Base-by-base conservation (phyloP, 2,888 invertebrate genomes). In the Apomyelois bistriatella region DNA sequence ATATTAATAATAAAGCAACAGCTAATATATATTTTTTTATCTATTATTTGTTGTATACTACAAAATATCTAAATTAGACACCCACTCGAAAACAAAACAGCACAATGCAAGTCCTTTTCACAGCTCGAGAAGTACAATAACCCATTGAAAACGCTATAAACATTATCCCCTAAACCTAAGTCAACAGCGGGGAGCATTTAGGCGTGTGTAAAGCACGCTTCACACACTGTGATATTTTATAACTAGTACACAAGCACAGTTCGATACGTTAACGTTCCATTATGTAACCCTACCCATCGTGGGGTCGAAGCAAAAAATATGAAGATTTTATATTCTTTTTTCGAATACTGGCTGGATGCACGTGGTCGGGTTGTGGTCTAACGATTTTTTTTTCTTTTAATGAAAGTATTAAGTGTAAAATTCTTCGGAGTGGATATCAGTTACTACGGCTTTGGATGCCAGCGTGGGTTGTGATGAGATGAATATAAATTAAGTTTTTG, bases 311-410 rank as follows among this genome's bases (percentile, higher is more conserved):
- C 79, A 82, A 86, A 88, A 86, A 87, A 76, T 60, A 72, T 71
- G 67, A 72, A 71, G 71, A 74, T 75, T 77, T 77, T 79, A 77
- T 79, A 63, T 79, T 77, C 70, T 72, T 81, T 81, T 82, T 81
- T 77, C 69, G 72, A 74, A 48, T 37, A 74, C 74, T 61, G 70
- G 65, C 74, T 73, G 75, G 68, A 68, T 90, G 85, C 89, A 90
- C 89, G 89, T 90, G 89, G 88, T 89, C 70, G 84, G 79, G 72
- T 82, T 87, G 89, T 83, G 89, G 89, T 86, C 78, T 70, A 75
- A 58, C 52, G 56, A 54, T 67, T 76, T 81, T 82, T 83, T 84
- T 81, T 77, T 70, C 68, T 69, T 81, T 76, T 76, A 68, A 76
- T 65, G 72, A 82, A 84, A 82, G 86, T 86, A 85, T 87, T 78